Evolutionary conservation across 1,140 invertebrate species (phyloP).

Genomic region (Pseudobourletiella spinata): DNA sequence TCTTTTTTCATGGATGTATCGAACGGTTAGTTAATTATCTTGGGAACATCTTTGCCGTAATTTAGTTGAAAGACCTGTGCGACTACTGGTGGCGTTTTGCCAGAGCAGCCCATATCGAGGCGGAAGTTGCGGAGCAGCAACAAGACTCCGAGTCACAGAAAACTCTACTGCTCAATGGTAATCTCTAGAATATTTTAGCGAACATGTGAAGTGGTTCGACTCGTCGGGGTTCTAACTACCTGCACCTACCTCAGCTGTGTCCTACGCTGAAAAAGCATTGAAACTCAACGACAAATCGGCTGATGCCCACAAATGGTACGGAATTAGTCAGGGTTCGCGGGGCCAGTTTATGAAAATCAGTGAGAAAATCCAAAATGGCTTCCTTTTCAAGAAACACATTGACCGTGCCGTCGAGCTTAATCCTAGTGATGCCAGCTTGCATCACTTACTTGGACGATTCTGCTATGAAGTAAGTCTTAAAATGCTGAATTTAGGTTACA

Average conservation of each 20-base stretch:
- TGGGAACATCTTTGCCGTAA: no score
- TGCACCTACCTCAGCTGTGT: slow-evolving; percentile 51
- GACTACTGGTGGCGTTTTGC: slow-evolving; percentile 59
- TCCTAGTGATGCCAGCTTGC: slow-evolving; percentile 53
- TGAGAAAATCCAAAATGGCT: slow-evolving; percentile 60
- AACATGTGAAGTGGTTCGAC: no score
- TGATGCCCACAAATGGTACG: slow-evolving; percentile 67
- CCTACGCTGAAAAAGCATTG: slow-evolving; percentile 52
- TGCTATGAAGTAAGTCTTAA: slow-evolving; percentile 55
- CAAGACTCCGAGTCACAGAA: slow-evolving; percentile 47
- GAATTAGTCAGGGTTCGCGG: slow-evolving; percentile 56
- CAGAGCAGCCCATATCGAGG: slow-evolving; percentile 52
- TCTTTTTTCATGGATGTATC: neutral
- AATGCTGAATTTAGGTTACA: no score
- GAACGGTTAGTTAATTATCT: slow-evolving; percentile 34
- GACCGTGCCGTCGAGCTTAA: slow-evolving; percentile 57
- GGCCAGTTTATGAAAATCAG: slow-evolving; percentile 52
- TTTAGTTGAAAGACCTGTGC: neutral
- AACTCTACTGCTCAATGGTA: slow-evolving; percentile 50
- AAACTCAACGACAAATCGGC: slow-evolving; percentile 46
- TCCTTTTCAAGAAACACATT: slow-evolving; percentile 60
- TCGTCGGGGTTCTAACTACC: no score
- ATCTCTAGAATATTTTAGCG: no score
- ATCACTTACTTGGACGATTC: slow-evolving; percentile 60
- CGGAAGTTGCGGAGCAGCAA: slow-evolving; percentile 41